phyloP scores from a whole-genome alignment of 2,888 invertebrate species.

The Alcis repandata region DNA sequence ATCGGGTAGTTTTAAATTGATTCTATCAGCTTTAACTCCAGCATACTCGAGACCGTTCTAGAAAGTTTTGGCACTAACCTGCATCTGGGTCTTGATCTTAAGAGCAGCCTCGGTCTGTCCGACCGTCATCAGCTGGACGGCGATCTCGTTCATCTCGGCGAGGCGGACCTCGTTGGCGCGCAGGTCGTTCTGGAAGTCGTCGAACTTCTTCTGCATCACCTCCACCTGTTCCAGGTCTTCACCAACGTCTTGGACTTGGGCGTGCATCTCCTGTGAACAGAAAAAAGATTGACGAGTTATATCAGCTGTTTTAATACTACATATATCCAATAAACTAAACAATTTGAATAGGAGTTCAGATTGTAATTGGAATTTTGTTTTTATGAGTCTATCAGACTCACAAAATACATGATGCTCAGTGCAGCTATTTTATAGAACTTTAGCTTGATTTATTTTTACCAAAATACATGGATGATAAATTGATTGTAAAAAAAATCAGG shows the following conservation, averaged over 20 bases:
- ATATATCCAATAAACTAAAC: no score
- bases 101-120: slow-evolving; percentile 99
- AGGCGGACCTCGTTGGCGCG: slow-evolving; percentile 99
- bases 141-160: slow-evolving; percentile 99
- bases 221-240: slow-evolving; percentile 99
- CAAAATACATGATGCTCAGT: no score
- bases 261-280: slow-evolving; percentile 93
- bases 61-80: slow-evolving; percentile 77
- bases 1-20: no score
- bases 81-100: slow-evolving; percentile 99
- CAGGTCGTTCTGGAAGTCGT: slow-evolving; percentile 99
- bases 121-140: slow-evolving; percentile 97
- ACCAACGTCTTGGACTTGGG: slow-evolving; percentile 98
- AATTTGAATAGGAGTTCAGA: no score
- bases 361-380: no score
- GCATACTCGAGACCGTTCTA: not conserved
- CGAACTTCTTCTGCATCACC: slow-evolving; percentile 99
- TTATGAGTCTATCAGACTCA: no score
- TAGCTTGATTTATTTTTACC: no score
- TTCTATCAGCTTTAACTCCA: no score
- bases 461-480: no score
- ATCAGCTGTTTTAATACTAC: not conserved
- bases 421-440: no score
- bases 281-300: not conserved
- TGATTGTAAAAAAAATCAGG: no score